These are phyloP conservation scores for Otus scops DNA, from an alignment of 2,797 vertebrate species.

Conservation along the genomic window DNA sequence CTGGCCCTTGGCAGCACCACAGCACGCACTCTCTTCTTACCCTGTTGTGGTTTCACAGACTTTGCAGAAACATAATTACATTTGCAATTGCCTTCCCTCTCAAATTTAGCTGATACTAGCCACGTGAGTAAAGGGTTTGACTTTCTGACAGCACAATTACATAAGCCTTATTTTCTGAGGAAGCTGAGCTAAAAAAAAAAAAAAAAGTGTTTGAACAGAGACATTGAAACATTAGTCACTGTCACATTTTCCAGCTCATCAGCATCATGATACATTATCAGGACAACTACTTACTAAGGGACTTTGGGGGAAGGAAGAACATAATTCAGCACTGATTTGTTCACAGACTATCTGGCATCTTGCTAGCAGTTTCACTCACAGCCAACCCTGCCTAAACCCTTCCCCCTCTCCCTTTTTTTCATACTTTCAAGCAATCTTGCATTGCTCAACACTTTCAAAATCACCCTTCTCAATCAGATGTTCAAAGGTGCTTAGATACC, in stretches of 20 bases:
- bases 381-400: not conserved
- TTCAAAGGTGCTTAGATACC: not conserved
- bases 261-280: not conserved
- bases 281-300: not conserved
- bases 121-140: not conserved
- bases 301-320: not conserved
- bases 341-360: not conserved
- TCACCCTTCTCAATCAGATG: not conserved
- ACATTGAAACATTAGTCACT: not conserved
- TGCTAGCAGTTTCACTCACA: not conserved
- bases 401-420: not conserved
- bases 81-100: not conserved
- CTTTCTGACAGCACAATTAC: not conserved
- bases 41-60: not conserved
- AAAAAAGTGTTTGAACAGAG: not conserved
- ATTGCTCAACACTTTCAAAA: not conserved
- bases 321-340: not conserved
- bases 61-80: not conserved
- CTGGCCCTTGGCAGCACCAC: not conserved
- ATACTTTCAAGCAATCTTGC: not conserved
- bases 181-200: not conserved
- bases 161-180: not conserved
- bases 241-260: not conserved
- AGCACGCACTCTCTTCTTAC: accelerated
- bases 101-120: not conserved